phyloP scores from a whole-genome alignment of 2,113 vertebrate species.

The Gallinago media region DNA sequence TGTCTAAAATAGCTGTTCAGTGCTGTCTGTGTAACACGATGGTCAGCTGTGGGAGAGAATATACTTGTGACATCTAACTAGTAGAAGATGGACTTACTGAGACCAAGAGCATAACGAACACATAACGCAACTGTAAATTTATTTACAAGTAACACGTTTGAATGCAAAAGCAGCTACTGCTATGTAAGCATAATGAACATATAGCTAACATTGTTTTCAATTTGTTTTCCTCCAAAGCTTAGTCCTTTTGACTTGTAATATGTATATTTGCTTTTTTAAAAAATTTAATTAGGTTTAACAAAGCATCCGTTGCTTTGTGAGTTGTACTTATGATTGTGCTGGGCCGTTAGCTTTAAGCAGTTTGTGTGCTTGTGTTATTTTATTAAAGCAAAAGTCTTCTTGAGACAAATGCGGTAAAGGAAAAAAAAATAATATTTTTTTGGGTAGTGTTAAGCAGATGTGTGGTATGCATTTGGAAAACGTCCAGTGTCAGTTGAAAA shows the following conservation, averaged over 20 bases:
- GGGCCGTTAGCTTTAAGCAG: conserved; percentile 42
- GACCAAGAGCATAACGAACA: conserved; percentile 25
- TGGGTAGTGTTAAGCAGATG: conserved; percentile 42
- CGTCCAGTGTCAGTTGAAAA: neutral
- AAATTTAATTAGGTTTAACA: conserved; percentile 54
- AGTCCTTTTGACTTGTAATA: conserved; percentile 55
- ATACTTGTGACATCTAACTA: neutral
- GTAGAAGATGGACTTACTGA: neutral
- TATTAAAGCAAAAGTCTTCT: neutral
- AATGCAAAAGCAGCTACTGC: conserved; percentile 47
- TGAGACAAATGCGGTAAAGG: neutral
- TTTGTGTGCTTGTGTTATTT: conserved; percentile 54
- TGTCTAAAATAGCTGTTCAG: neutral
- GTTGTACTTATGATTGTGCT: conserved; percentile 11
- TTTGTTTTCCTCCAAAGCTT: conserved; percentile 59
- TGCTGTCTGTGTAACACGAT: neutral
- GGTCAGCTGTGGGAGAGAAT: neutral
- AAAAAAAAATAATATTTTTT: neutral
- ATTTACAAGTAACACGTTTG: neutral
- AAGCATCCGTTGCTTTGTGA: conserved; percentile 34
- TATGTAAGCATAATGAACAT: neutral
- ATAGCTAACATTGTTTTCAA: conserved; percentile 12
- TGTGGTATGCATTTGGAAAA: conserved; percentile 46
- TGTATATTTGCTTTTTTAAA: conserved; percentile 44
- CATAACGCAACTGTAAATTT: conserved; percentile 18